Conservation (phyloP, 1,140 invertebrate genomes). For the Triops cancriformis region DNA sequence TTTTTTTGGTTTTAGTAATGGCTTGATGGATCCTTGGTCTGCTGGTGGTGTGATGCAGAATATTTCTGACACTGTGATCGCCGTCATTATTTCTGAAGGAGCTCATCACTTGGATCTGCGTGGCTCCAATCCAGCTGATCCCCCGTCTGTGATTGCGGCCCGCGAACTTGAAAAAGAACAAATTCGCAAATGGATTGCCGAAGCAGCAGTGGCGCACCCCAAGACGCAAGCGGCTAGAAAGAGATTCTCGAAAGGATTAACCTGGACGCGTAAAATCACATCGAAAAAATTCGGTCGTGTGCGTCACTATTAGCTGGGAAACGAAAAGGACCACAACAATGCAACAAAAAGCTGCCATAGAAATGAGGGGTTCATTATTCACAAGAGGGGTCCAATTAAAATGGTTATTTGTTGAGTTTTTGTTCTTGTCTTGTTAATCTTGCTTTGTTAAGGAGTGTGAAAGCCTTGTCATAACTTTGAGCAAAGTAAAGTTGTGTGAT, state of each 20-base stretch:
- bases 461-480: slow-evolving; percentile 6
- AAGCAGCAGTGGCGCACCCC: neutral
- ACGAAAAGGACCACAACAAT: neutral
- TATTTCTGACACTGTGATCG: slow-evolving; percentile 54
- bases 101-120: slow-evolving; percentile 91
- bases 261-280: neutral
- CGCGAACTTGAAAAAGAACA: slow-evolving; percentile 55
- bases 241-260: neutral
- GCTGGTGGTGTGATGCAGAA: slow-evolving; percentile 74
- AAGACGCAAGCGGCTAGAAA: neutral
- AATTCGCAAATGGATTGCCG: slow-evolving; percentile 58
- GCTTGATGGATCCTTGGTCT: slow-evolving; percentile 85
- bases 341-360: neutral
- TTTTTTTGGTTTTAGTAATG: slow-evolving; percentile 56
- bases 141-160: slow-evolving; percentile 55
- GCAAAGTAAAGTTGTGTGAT: neutral
- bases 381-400: neutral
- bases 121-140: slow-evolving; percentile 57
- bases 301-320: neutral
- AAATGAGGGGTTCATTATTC: neutral
- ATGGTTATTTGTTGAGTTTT: neutral
- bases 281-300: neutral
- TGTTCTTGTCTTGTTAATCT: neutral
- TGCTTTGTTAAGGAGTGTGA: neutral
- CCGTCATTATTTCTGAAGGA: slow-evolving; percentile 74